Conservation (phyloP, 2,888 invertebrate species). For the Nasonia oneida region DNA sequence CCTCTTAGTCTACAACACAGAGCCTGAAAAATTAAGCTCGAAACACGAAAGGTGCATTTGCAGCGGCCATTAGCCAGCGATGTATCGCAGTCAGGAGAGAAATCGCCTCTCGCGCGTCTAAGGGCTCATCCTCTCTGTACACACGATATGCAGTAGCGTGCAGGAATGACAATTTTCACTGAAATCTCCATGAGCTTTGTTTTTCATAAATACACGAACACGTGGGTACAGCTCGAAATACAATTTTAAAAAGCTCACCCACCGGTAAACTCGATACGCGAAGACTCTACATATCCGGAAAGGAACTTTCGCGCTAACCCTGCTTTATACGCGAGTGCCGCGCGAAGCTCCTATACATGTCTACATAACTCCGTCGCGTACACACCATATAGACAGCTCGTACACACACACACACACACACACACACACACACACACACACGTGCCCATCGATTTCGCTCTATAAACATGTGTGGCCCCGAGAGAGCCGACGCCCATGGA, state of each 20-base stretch:
- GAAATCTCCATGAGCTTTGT: too few species aligned
- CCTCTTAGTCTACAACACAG: background rate
- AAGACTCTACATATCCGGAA: background rate
- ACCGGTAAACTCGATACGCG: too few species aligned
- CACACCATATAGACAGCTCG: background rate
- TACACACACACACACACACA: background rate
- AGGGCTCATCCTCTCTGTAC: background rate
- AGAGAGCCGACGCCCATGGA: conserved; percentile 12
- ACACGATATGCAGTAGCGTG: too few species aligned
- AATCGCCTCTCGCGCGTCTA: background rate
- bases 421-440: background rate
- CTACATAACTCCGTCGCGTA: background rate
- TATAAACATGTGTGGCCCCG: conserved; percentile 4
- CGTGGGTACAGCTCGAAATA: too few species aligned
- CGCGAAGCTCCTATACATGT: background rate
- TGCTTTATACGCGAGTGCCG: background rate
- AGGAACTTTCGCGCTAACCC: background rate
- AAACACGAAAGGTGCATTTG: conserved; percentile 17
- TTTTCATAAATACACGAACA: too few species aligned
- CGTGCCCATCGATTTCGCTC: conserved; percentile 21
- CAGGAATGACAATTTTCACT: too few species aligned
- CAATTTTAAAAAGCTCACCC: too few species aligned
- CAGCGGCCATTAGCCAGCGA: background rate
- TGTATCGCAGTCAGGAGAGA: conserved; percentile 27
- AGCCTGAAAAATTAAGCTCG: background rate